Percentiles rank a stretch among this genome's conserved stretches.
Conservation (phyloP, 2,113 vertebrate genomes). For the Daphoenositta chrysoptera region DNA sequence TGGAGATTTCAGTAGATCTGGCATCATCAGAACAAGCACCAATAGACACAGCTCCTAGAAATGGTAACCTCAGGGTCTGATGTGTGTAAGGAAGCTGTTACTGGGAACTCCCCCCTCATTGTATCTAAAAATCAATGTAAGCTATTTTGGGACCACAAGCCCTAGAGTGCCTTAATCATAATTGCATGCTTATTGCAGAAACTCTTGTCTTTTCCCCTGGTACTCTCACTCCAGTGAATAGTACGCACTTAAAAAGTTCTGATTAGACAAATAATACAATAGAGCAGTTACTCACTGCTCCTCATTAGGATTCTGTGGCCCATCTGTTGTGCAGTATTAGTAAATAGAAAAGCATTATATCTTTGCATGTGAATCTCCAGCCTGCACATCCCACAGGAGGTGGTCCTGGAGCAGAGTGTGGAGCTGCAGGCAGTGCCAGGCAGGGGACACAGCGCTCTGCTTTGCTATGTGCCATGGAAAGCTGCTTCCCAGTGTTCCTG, state of each 20-base stretch:
- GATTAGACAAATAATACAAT: slow-evolving; percentile 17
- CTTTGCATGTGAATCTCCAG: neutral
- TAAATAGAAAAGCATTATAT: neutral
- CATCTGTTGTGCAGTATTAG: neutral
- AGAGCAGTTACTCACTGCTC: slow-evolving; percentile 2
- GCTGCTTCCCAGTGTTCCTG: neutral
- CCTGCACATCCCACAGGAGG: neutral
- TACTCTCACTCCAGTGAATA: neutral
- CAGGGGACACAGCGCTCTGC: rapidly evolving
- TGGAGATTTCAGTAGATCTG: neutral
- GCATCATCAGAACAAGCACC: neutral
- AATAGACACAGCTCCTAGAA: neutral
- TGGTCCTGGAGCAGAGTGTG: neutral
- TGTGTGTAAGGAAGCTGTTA: neutral
- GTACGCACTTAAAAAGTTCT: neutral
- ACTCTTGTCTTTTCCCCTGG: neutral
- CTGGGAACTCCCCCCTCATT: neutral
- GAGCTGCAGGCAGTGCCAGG: neutral
- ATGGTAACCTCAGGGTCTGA: neutral
- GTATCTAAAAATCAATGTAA: neutral
- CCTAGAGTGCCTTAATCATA: neutral
- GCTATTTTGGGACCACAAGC: neutral
- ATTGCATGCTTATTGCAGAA: slow-evolving; percentile 25
- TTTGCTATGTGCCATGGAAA: neutral
- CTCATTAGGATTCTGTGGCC: slow-evolving; percentile 3